A percentile compares a stretch with the other conserved stretches of the same genome.
These are phyloP conservation scores for Knipowitschia caucasica DNA, from an alignment of 2,797 vertebrate genomes.

Conservation along the genomic window DNA sequence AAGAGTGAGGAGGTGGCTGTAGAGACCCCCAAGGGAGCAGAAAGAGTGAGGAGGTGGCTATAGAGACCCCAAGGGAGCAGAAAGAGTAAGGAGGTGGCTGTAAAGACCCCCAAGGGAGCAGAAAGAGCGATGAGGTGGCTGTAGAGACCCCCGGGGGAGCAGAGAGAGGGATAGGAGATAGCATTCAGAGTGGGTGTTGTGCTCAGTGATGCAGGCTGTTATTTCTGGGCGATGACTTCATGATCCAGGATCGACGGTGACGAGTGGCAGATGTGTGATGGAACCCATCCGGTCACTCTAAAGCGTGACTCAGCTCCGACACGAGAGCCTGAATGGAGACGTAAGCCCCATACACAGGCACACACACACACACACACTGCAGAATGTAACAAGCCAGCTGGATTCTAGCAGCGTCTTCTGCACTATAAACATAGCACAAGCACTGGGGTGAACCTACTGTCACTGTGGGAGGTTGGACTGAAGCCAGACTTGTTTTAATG, in stretches of 20 bases:
- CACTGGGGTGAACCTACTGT: neutral
- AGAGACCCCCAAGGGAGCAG: no score
- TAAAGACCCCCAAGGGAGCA: neutral
- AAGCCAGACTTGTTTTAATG: neutral
- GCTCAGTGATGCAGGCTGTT: slow-evolving; percentile 33
- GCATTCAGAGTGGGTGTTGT: slow-evolving; percentile 37
- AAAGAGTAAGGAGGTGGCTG: neutral
- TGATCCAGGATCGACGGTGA: slow-evolving; percentile 42
- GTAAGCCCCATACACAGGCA: no score
- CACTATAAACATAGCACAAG: slow-evolving; percentile 2
- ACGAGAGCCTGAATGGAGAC: slow-evolving; percentile 5
- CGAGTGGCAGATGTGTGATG: slow-evolving; percentile 48
- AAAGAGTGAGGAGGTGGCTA: no score
- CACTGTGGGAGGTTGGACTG: neutral
- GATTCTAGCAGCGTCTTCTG: neutral
- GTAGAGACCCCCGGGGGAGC: neutral
- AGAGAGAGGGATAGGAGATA: slow-evolving; percentile 3
- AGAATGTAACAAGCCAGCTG: slow-evolving; percentile 2
- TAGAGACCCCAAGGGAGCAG: no score
- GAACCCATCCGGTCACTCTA: slow-evolving; percentile 52
- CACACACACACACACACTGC: neutral
- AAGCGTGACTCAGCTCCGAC: slow-evolving; percentile 41
- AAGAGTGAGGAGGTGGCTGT: neutral
- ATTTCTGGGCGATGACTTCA: slow-evolving; percentile 68
- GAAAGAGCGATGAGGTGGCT: neutral